These are phyloP conservation scores for Stegastes partitus DNA, from an alignment of 2,113 vertebrate species.

Conservation along the genomic window DNA sequence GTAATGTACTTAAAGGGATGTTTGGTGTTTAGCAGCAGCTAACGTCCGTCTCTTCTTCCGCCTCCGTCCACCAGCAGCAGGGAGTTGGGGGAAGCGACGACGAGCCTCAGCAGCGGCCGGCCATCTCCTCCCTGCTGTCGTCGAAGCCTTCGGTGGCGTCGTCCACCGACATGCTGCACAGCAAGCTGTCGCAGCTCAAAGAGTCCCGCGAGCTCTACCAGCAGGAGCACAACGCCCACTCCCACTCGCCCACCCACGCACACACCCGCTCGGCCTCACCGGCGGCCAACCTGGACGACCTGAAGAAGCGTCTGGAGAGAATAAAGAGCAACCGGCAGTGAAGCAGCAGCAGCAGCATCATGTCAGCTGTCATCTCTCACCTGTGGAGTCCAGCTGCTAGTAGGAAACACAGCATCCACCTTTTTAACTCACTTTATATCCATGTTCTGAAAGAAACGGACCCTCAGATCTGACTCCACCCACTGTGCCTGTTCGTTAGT, in stretches of 20 bases:
- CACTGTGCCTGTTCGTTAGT: constrained; percentile 66
- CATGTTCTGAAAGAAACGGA: constrained; percentile 22
- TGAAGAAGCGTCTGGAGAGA: constrained; percentile 98
- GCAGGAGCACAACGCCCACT: constrained; percentile 91
- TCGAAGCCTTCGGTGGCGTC: constrained; percentile 94
- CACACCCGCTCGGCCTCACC: constrained; percentile 87
- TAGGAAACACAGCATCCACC: constrained; percentile 11
- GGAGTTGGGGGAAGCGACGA: constrained; percentile 86
- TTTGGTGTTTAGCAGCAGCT: too few relatives aligned
- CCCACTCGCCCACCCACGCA: constrained; percentile 82
- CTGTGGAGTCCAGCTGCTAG: not conserved
- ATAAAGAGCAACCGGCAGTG: constrained; percentile 98
- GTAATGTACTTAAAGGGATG: too few relatives aligned
- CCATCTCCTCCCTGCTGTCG: constrained; percentile 90
- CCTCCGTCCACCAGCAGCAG: constrained; percentile 48
- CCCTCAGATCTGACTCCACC: constrained; percentile 49
- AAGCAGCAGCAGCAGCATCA: not conserved
- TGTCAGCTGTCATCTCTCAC: too few relatives aligned
- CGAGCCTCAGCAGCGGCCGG: constrained; percentile 85
- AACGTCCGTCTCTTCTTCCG: too few relatives aligned
- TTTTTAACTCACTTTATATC: constrained; percentile 38
- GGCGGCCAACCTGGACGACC: constrained; percentile 96
- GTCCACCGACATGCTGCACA: constrained; percentile 98
- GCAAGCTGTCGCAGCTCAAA: constrained; percentile 97
- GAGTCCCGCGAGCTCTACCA: constrained; percentile 96